Conservation (phyloP, 2,888 invertebrate genomes). For the Tetragonisca angustula region DNA sequence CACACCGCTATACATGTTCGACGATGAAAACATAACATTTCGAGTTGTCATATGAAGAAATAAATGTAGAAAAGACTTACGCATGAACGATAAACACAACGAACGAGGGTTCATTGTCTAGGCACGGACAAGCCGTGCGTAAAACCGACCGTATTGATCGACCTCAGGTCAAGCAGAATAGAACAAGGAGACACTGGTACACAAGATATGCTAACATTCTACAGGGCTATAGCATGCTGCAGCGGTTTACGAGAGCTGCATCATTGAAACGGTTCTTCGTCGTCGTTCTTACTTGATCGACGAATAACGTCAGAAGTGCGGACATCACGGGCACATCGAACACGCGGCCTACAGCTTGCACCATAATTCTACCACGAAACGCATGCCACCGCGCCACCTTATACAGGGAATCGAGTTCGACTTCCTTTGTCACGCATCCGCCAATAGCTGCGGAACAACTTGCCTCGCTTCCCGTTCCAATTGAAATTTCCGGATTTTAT, state of each 20-base stretch:
- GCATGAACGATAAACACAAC: conserved; percentile 62
- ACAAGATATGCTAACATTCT: conserved; percentile 63
- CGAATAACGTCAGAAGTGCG: conserved; percentile 65
- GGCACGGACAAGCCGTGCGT: conserved; percentile 57
- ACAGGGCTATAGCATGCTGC: conserved; percentile 64
- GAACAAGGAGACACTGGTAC: conserved; percentile 60
- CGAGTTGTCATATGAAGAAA: conserved; percentile 14
- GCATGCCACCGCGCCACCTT: conserved; percentile 60
- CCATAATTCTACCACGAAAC: conserved; percentile 63
- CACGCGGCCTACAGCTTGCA: conserved; percentile 57
- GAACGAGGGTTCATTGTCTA: conserved; percentile 63
- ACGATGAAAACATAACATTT: conserved; percentile 1
- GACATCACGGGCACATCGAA: conserved; percentile 53
- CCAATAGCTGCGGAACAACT: conserved; percentile 43
- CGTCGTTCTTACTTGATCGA: conserved; percentile 70
- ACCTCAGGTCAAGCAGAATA: conserved; percentile 55
- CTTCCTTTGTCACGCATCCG: conserved; percentile 46
- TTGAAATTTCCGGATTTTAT: conserved; percentile 9
- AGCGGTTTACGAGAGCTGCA: conserved; percentile 52
- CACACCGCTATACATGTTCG: not conserved
- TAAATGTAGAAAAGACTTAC: conserved; percentile 57
- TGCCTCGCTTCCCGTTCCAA: conserved; percentile 39
- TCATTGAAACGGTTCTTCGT: conserved; percentile 48
- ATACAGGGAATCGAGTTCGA: conserved; percentile 24
- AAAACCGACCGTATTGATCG: conserved; percentile 70